Evolutionary conservation across 2,797 vertebrate genomes (phyloP).

Genomic region (Sebastes jordani): DNA sequence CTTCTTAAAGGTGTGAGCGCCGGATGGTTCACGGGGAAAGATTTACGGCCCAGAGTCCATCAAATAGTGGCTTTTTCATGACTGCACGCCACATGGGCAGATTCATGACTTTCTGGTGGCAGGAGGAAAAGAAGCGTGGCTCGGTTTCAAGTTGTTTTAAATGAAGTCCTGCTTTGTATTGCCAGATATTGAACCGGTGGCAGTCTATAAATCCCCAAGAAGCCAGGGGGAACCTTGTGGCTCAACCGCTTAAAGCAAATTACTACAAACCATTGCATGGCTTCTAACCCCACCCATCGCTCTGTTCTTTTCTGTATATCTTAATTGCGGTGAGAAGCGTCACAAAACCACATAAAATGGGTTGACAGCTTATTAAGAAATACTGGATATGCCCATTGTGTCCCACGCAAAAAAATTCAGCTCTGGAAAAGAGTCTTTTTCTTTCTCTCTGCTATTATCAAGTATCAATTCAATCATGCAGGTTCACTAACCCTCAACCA

Average conservation of each 20-base stretch:
- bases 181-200: slow-evolving; percentile 48
- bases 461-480: not conserved
- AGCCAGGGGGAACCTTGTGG: slow-evolving; percentile 11
- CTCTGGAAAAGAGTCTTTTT: not conserved
- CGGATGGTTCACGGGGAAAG: slow-evolving; percentile 18
- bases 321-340: slow-evolving; percentile 9
- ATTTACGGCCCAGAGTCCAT: slow-evolving; percentile 57
- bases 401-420: not conserved
- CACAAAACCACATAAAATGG: slow-evolving; percentile 10
- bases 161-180: slow-evolving; percentile 31
- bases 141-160: slow-evolving; percentile 34
- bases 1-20: not conserved
- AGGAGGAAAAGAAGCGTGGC: not conserved
- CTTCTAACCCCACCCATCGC: slow-evolving; percentile 2
- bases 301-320: slow-evolving; percentile 8
- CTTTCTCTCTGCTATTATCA: not conserved
- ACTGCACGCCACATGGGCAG: slow-evolving; percentile 26
- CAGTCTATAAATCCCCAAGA: slow-evolving; percentile 45
- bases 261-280: not conserved
- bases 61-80: slow-evolving; percentile 31
- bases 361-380: slow-evolving; percentile 15
- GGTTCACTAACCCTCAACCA: not conserved
- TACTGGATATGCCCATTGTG: not conserved
- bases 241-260: slow-evolving; percentile 25
- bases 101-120: slow-evolving; percentile 44